Base-by-base conservation (phyloP, 2,113 vertebrate species). In the Chaetodon trifascialis region DNA sequence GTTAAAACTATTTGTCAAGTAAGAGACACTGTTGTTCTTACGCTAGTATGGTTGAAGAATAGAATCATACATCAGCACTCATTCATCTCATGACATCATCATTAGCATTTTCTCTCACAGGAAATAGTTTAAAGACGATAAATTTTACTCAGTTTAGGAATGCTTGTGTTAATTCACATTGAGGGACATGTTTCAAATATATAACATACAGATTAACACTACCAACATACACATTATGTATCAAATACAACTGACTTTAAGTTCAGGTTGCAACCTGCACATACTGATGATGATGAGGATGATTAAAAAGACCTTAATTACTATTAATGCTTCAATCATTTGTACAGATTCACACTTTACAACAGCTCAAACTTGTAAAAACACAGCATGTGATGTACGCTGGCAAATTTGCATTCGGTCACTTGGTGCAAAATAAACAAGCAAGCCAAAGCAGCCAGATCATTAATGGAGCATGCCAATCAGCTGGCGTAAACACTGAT, bases 371-470 rank as follows among this genome's bases (percentile, higher is more conserved):
- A 74, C 65, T 21, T 71, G 7, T 69, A 42, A 71, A 64, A 75
- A 72, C 56, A 46, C 66, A 76, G 68, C 59, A 65, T 64, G 62
- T 68, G 73, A 79, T 73, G 73, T 59, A 73, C 16, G 42, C 49
- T 64, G 38, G 46, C 59, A 46, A 67, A 82, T 73, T 49, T 66
- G 30, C 83, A 79, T 25, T 76, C 5, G 11, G 70, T 76, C 56
- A 76, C 58, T 79, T 47, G 19, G 46, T 51, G 23, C 58, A 86
- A 67, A 87, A 76, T 69, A 79, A 90, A 69, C 68, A 90, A 85
- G 79, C 79, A 79, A 84, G 75, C 68, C 59, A 78, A 82, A 86
- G 87, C 89, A 90, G 77, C 12, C 82, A 79, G 77, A 76, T 36
- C 63, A 42, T 40, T 84, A 83, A 85, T 76, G 82, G 56, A 82